A percentile compares a stretch with the other conserved stretches of the same genome.
Evolutionary conservation across 2,888 invertebrate species (phyloP).

Genomic region (Drosophila infuscata): DNA sequence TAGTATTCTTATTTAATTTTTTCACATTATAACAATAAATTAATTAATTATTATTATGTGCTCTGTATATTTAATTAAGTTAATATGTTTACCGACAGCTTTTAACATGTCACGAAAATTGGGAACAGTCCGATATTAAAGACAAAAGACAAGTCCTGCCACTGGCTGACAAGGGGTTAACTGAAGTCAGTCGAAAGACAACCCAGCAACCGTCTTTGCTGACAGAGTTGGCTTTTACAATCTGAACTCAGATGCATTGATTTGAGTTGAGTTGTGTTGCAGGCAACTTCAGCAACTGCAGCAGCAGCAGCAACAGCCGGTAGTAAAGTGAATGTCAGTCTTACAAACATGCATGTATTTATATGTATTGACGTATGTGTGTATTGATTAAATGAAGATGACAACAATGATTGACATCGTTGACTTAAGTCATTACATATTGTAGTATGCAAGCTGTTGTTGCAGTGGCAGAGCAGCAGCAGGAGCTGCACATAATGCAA

Average conservation of each 20-base stretch:
- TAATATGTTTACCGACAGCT: not conserved
- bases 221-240: slow-evolving; percentile 42
- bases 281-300: slow-evolving; percentile 53
- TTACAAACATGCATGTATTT: slow-evolving; percentile 17
- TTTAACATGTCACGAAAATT: not conserved
- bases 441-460: slow-evolving; percentile 60
- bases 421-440: slow-evolving; percentile 75
- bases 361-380: slow-evolving; percentile 55
- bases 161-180: slow-evolving; percentile 26
- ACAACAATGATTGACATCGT: slow-evolving; percentile 72
- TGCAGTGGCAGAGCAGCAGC: slow-evolving; percentile 35
- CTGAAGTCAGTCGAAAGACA: slow-evolving; percentile 37
- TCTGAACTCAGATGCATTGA: slow-evolving; percentile 25
- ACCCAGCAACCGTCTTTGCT: slow-evolving; percentile 38
- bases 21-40: not conserved
- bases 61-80: not conserved
- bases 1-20: not conserved
- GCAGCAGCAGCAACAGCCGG: slow-evolving; percentile 15
- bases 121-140: slow-evolving; percentile 22
- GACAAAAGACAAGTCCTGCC: slow-evolving; percentile 5
- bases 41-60: not conserved
- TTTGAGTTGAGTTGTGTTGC: slow-evolving; percentile 44
- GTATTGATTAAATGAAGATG: slow-evolving; percentile 74
- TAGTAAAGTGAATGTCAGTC: slow-evolving; percentile 45
- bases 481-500: slow-evolving; percentile 51